Evolutionary conservation across 2,888 invertebrate genomes (phyloP), one percentile per base, ranked within the genome.

Genomic region (Latrodectus hesperus): DNA sequence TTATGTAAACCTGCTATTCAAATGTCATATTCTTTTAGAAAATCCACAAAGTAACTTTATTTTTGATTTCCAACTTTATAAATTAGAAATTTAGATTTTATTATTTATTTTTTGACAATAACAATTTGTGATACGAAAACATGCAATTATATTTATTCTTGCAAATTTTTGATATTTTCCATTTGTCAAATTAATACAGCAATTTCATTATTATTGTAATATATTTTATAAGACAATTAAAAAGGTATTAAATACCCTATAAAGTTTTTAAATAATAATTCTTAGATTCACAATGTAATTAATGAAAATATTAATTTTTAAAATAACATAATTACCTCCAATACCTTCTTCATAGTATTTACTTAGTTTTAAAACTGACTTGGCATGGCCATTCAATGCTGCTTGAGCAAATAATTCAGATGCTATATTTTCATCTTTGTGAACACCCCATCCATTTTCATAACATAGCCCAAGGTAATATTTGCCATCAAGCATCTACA

Each of bases 381-480:
- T 75, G 22, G 73, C 16, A 80, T 88, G 84, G 4, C 88, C 88
- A 26, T 52, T 26, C 12, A 53, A 53, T 60, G 88, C 84, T 71
- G 76, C 55, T 49, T 80, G 67, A 6, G 80, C 67, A 81, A 72
- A 88, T 26, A 80, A 8, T 17, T 84, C 84, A 14, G 65, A 67
- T 64, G 89, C 85, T 53, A 52, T n/a, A 22, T 53, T 68, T 38
- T 71, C 53, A 75, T 85, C n/a, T 64, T 68, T 55, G 22, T 74
- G 9, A 51, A 79, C 65, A 53, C 89, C 89, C 79, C 77, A 89
- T 10, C 89, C 86, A 86, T 89, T 86, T 79, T 85, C 82, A 89
- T 83, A 85, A 67, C 89, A 89, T n/a, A 85, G 55, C 16, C 85
- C 89, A 55, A 89, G 82, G 72, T 89, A 89, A 67, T 89, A 89